These are phyloP conservation scores for Merops nubicus DNA, from an alignment of 2,113 vertebrate genomes.

Conservation along the genomic window DNA sequence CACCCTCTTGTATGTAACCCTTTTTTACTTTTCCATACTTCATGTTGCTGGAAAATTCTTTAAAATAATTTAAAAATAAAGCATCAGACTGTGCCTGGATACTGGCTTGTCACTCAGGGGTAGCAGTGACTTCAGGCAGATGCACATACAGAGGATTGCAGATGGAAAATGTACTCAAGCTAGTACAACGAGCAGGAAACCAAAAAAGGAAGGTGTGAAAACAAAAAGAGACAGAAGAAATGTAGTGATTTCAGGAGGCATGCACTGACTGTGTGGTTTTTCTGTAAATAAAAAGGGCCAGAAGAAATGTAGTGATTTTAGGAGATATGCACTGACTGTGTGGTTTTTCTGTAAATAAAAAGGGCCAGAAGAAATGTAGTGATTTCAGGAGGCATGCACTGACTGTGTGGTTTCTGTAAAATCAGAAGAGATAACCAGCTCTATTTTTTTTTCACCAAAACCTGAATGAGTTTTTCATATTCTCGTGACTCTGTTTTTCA, in stretches of 20 bases:
- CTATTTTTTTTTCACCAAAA: not conserved
- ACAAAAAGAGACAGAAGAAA: not conserved
- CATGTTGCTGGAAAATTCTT: not conserved
- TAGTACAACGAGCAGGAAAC: not conserved
- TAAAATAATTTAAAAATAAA: not conserved
- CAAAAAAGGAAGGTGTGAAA: not conserved
- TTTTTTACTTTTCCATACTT: not conserved
- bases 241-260: not conserved
- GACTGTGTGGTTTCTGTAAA: not conserved
- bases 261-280: too few relatives aligned
- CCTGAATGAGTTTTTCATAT: not conserved
- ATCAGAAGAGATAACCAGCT: not conserved
- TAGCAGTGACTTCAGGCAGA: not conserved
- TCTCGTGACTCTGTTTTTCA: not conserved
- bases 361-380: not conserved
- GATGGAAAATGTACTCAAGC: not conserved
- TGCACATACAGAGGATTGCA: not conserved
- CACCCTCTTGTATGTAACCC: not conserved
- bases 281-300: not conserved
- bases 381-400: not conserved
- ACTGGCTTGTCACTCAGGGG: not conserved
- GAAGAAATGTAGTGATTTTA: not conserved
- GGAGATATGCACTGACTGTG: not conserved
- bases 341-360: too few relatives aligned
- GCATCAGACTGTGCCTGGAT: not conserved